Percentiles rank a stretch among this genome's conserved stretches.
phyloP scores from a whole-genome alignment of 2,888 invertebrate species.

The Cantharis rufa region DNA sequence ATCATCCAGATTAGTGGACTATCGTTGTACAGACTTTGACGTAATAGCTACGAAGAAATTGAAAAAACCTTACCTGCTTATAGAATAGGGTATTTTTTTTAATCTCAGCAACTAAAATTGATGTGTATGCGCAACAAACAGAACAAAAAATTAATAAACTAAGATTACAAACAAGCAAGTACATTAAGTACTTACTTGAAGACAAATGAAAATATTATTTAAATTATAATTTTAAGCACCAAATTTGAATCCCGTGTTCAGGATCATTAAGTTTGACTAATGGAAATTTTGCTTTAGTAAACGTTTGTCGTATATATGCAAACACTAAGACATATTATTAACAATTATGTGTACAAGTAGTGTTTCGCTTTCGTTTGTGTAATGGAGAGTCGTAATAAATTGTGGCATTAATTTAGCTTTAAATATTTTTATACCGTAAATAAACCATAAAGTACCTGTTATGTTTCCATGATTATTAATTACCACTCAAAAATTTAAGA shows the following conservation, averaged over 20 bases:
- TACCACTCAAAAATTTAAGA: constrained; percentile 16
- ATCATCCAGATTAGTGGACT: too few relatives aligned
- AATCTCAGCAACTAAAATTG: neutral
- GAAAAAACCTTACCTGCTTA: too few relatives aligned
- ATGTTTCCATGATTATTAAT: constrained; percentile 42
- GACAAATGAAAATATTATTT: neutral
- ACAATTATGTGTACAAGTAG: constrained; percentile 12
- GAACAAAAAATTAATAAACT: neutral
- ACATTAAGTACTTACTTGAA: neutral
- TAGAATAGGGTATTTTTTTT: too few relatives aligned
- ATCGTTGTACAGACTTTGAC: too few relatives aligned
- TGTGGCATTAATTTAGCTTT: constrained; percentile 39
- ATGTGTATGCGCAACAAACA: neutral
- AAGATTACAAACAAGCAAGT: neutral
- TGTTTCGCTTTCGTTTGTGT: constrained; percentile 15
- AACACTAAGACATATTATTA: constrained; percentile 7
- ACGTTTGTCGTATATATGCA: neutral
- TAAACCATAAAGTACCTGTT: constrained; percentile 35
- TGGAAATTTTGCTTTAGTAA: neutral
- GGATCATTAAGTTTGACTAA: neutral
- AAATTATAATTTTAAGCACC: neutral
- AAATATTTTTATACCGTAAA: constrained; percentile 40
- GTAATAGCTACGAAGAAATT: too few relatives aligned
- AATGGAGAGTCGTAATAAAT: constrained; percentile 39
- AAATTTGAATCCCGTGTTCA: neutral